These are phyloP conservation scores for Actias luna DNA, from an alignment of 2,888 invertebrate genomes.

Conservation along the genomic window DNA sequence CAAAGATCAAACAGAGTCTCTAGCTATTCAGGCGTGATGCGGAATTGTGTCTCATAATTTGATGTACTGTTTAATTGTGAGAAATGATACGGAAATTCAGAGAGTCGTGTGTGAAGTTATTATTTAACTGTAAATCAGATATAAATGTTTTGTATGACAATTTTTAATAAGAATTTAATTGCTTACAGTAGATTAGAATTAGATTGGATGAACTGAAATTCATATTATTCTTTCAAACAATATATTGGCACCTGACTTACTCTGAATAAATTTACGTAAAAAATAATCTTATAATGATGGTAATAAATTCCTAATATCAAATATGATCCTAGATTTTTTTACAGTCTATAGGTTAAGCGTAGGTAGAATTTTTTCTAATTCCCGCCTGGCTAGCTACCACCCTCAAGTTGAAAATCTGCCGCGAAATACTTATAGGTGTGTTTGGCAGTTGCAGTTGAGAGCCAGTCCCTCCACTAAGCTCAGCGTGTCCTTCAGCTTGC, in stretches of 20 bases:
- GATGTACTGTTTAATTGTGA: constrained; percentile 70
- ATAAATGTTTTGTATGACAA: constrained; percentile 21
- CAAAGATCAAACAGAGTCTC: constrained; percentile 67
- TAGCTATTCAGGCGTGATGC: constrained; percentile 70
- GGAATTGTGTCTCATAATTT: constrained; percentile 62
- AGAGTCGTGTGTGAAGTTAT: constrained; percentile 30
- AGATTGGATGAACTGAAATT: background rate
- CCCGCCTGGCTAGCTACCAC: too few relatives aligned
- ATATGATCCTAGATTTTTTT: too few relatives aligned
- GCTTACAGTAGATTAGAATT: background rate
- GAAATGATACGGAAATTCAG: constrained; percentile 42
- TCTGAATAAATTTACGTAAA: background rate
- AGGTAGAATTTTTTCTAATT: too few relatives aligned
- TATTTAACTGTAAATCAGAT: constrained; percentile 56
- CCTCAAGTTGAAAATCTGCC: too few relatives aligned
- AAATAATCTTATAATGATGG: background rate
- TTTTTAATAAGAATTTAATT: constrained; percentile 14
- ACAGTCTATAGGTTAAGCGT: too few relatives aligned
- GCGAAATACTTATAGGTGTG: too few relatives aligned
- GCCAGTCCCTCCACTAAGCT: too few relatives aligned
- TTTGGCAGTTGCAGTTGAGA: too few relatives aligned
- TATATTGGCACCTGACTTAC: background rate
- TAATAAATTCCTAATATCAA: background rate
- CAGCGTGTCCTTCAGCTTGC: too few relatives aligned
- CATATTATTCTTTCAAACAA: background rate